Conservation (phyloP, 2,888 invertebrate genomes). For the Caenorhabditis auriculariae region DNA sequence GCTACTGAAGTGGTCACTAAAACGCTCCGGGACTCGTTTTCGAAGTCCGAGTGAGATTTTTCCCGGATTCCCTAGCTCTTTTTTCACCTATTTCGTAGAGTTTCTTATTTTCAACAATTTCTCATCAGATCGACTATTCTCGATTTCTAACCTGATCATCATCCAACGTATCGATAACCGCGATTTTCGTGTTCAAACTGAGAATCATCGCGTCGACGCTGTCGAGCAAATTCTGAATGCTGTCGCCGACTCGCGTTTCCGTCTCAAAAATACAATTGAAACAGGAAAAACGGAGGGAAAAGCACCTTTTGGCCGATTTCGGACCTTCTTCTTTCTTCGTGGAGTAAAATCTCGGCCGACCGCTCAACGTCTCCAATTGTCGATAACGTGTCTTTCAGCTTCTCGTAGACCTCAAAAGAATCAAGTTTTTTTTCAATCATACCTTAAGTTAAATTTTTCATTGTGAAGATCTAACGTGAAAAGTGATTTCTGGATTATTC, state of each 20-base stretch:
- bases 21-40: too few species aligned
- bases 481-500: too few species aligned
- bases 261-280: not conserved
- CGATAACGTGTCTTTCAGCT: conserved; percentile 38
- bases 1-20: too few species aligned
- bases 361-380: conserved; percentile 37
- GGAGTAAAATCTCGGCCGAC: conserved; percentile 27
- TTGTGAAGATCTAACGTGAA: too few species aligned
- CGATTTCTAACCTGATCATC: conserved; percentile 23
- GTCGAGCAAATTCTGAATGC: conserved; percentile 53
- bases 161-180: conserved; percentile 52
- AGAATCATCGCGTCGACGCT: conserved; percentile 53
- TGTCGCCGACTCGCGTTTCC: conserved; percentile 29
- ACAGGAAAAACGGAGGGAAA: too few species aligned
- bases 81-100: too few species aligned
- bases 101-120: not conserved
- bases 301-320: not conserved
- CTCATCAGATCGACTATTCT: not conserved
- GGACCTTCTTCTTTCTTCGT: conserved; percentile 23
- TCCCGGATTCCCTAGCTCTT: too few species aligned
- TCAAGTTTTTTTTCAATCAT: too few species aligned
- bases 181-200: conserved; percentile 57
- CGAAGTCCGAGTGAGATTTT: too few species aligned
- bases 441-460: too few species aligned
- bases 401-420: conserved; percentile 40